Base-by-base conservation (phyloP, 2,113 vertebrate genomes). In the Indicator indicator region DNA sequence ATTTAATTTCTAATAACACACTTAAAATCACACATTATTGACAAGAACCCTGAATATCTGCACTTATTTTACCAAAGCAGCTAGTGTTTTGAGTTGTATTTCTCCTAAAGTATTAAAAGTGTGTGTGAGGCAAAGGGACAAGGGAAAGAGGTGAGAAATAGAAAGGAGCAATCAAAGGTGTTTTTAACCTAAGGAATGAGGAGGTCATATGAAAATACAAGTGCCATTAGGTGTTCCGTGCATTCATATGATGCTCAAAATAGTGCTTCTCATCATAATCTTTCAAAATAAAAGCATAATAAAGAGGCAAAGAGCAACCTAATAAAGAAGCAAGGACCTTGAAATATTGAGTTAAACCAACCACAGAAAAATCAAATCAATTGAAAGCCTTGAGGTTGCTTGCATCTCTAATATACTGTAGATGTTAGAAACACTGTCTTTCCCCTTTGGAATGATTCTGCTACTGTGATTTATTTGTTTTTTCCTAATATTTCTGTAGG, bases 391-490 rank as follows among this genome's bases (percentile, higher is more conserved):
- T 94, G 69, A 95, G 95, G 77, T 93, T 95, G 68, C 73, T 94
- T 95, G 70, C 81, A 74, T 94, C 44, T 84, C 36, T 96, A 95
- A 94, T 95, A 86, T n/a, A 90, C 71, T 90, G 55, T 74, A 83
- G 64, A 46, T 81, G 46, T 54, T 89, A 91, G 63, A 78, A 90
- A 90, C 17, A 32, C 50, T 88, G 88, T 89, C 81, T 79, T 90
- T 82, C 27, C 82, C 89, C 42, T 90, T 90, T 90, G 74, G 70
- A 93, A 95, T 87, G 64, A 84, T 93, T 95, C 64, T 91, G 79
- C 44, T 95, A 50, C 76, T 90, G 67, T 93, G 84, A 96, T 96
- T 95, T 94, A 96, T 97, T 95, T 96, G 58, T 55, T 90, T 97
- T 94, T 96, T 65, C 85, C 30, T 92, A 94, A 91, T 95, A 86